These are phyloP conservation scores for Pseudococcus jackbeardsleyi DNA, from an alignment of 2,888 invertebrate genomes.

Conservation along the genomic window DNA sequence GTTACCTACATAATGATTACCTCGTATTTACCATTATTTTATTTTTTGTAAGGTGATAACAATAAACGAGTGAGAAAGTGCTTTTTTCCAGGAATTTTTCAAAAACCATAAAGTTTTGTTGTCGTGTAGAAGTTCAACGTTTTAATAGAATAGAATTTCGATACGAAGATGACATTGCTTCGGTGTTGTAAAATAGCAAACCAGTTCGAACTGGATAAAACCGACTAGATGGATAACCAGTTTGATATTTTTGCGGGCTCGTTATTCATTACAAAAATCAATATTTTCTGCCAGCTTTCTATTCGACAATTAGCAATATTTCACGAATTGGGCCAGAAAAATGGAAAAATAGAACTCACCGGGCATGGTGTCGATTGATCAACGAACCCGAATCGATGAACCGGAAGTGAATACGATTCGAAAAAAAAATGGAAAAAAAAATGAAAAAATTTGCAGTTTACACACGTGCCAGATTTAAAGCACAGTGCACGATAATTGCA, in stretches of 20 bases:
- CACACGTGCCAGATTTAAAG: neutral
- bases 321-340: neutral
- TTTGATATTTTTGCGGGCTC: constrained; percentile 17
- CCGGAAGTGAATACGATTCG: neutral
- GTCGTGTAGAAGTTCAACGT: neutral
- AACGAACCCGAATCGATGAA: neutral
- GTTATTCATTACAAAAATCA: constrained; percentile 2
- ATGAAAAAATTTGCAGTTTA: neutral
- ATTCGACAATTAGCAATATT: neutral
- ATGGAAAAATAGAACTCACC: neutral
- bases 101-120: too few species aligned
- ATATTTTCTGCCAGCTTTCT: constrained; percentile 44
- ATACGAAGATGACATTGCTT: constrained; percentile 18
- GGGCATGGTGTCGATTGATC: neutral
- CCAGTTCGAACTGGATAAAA: constrained; percentile 62
- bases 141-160: constrained; percentile 2
- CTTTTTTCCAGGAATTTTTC: too few species aligned
- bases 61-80: neutral
- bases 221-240: constrained; percentile 25
- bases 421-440: neutral
- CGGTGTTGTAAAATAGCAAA: neutral
- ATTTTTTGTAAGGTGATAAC: neutral
- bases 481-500: too few species aligned
- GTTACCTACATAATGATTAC: neutral
- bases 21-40: neutral